phyloP scores from a whole-genome alignment of 2,113 vertebrate species.

The Brienomyrus brachyistius region DNA sequence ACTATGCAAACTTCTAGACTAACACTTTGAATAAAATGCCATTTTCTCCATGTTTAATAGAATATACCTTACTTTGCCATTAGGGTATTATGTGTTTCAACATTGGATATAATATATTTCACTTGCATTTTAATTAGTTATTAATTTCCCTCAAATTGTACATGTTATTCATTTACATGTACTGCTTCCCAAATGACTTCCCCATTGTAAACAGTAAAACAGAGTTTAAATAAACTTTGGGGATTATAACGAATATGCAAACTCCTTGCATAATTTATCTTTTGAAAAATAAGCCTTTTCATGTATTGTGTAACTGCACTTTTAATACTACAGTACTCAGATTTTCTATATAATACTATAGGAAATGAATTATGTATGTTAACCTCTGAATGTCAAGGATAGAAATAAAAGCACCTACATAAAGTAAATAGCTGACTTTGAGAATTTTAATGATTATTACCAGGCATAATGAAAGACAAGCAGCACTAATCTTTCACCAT shows the following conservation, averaged over 20 bases:
- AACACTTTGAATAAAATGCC: neutral
- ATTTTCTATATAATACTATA: neutral
- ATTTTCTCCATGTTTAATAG: neutral
- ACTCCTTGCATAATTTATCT: neutral
- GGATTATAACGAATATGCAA: neutral
- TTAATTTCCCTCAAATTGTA: neutral
- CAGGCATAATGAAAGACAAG: neutral
- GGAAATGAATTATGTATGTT: neutral
- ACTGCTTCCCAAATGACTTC: neutral
- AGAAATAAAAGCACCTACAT: neutral
- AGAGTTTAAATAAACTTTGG: neutral
- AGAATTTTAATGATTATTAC: neutral
- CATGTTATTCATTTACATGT: neutral
- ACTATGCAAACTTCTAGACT: neutral
- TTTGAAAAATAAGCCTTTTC: neutral
- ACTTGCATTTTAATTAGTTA: neutral
- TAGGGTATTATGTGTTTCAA: neutral
- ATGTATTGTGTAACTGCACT: neutral
- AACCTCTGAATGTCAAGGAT: neutral
- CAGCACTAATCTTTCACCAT: neutral
- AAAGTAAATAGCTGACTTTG: neutral
- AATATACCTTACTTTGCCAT: neutral
- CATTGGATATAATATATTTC: neutral
- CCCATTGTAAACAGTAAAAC: neutral
- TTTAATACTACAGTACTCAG: neutral